Percentiles rank a stretch among this genome's conserved stretches.
Conservation (phyloP, 2,888 invertebrate species). For the Unio pictorum region DNA sequence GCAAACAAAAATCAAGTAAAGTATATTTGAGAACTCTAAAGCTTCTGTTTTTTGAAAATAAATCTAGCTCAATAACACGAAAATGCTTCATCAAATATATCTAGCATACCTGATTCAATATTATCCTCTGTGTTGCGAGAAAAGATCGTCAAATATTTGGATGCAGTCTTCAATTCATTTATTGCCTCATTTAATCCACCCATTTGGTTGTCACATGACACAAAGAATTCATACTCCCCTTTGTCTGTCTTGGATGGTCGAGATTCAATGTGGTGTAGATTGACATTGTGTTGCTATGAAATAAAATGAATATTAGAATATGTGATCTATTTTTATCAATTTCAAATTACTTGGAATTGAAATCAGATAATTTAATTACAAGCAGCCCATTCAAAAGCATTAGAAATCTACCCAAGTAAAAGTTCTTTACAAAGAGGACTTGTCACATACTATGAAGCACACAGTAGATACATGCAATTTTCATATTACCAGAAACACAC, state of each 20-base stretch:
- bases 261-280: slow-evolving; percentile 94
- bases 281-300: slow-evolving; percentile 76
- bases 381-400: background rate
- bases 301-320: background rate
- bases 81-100: no score
- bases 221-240: slow-evolving; percentile 92
- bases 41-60: no score
- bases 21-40: no score
- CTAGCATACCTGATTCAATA: no score
- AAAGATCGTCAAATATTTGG: slow-evolving; percentile 85
- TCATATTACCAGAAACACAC: slow-evolving; percentile 83
- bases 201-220: slow-evolving; percentile 84
- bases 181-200: slow-evolving; percentile 82
- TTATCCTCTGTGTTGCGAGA: slow-evolving; percentile 78
- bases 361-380: background rate
- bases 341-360: background rate
- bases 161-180: slow-evolving; percentile 80
- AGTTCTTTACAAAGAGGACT: no score
- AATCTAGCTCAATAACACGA: no score
- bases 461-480: no score
- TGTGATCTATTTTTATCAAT: background rate
- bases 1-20: no score
- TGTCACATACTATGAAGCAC: slow-evolving; percentile 82
- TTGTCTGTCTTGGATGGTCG: slow-evolving; percentile 85
- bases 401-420: background rate